Percentiles rank a stretch among this genome's conserved stretches.
Evolutionary conservation across 1,140 invertebrate genomes (phyloP).

Genomic region (Drosophila melanica): DNA sequence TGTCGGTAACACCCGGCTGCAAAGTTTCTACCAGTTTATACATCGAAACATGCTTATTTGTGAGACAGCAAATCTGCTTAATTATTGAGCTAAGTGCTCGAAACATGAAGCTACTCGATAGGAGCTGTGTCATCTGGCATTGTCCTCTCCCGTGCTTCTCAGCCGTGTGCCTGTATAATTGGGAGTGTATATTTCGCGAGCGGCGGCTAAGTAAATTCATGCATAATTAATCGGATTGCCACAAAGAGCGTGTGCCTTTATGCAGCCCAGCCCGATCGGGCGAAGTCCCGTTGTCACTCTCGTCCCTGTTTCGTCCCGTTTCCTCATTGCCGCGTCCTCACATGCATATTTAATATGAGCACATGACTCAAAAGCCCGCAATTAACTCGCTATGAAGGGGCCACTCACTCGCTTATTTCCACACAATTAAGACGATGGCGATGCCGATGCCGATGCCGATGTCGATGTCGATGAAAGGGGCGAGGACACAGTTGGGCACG

Average conservation of each 20-base stretch:
- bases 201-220: constrained; percentile 51
- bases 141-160: not conserved
- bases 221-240: constrained; percentile 57
- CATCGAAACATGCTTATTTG: too few relatives aligned
- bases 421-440: constrained; percentile 49
- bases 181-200: constrained; percentile 31
- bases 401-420: constrained; percentile 56
- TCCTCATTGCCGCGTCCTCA: constrained; percentile 27
- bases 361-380: constrained; percentile 56
- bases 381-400: constrained; percentile 57
- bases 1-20: too few relatives aligned
- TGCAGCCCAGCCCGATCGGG: constrained; percentile 34
- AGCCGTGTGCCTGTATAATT: constrained; percentile 39
- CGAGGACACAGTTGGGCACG: not conserved
- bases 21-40: too few relatives aligned
- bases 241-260: constrained; percentile 21
- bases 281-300: not conserved
- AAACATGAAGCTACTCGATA: constrained; percentile 2
- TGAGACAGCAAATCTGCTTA: constrained; percentile 4
- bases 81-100: constrained; percentile 16
- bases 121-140: not conserved
- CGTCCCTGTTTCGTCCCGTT: constrained; percentile 1
- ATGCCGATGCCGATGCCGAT: constrained; percentile 1
- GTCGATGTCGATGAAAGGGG: constrained; percentile 1
- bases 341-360: constrained; percentile 54